Evolutionary conservation across 1,140 invertebrate genomes (phyloP), one percentile per base, ranked within the genome.

Genomic region (Bombus superbus): DNA sequence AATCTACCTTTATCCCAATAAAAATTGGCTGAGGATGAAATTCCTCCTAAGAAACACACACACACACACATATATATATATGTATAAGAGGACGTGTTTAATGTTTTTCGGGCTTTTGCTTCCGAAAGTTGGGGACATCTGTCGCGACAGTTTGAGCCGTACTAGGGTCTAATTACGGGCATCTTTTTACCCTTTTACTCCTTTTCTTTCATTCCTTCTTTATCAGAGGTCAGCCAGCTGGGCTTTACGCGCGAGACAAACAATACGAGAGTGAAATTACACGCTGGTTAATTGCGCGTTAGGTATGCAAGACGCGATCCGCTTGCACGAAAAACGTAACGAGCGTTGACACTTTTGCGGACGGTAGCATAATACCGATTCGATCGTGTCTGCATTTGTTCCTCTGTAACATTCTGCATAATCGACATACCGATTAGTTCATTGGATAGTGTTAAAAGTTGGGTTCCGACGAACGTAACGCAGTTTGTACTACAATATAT

Each of bases 281-380:
- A 86, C 68, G 42, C 80, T 64, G 81, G 88, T 88, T 94, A 94
- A 94, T 94, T 93, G 87, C 89, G 83, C 89, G 91, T 92, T 93
- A 90, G 91, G 92, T 93, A 93, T 94, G 93, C 92, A 85, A 42
- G 69, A 85, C 89, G 89, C 87, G 89, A 84, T 66, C 62, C 62
- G 66, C 85, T 57, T 84, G 83, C 86, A 73, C 91, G 64, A 81
- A 64, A 81, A 64, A 80, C 47, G 66, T 71, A 85, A 71, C 76
- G 75, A 62, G 42, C 28, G 66, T 88, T 85, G 79, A 85, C 85
- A 78, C 62, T 64, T 81, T 59, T 9, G 66, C 59, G 22, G 4
- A 71, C 22, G 35, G 38, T 71, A 40, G 68, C 68, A 71, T 40
- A 71, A 40, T 38, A 40, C 25, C 10, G 25, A 71, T 71, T 71